Base-by-base conservation (phyloP, 2,113 vertebrate species). In the Pteruthius melanotis region DNA sequence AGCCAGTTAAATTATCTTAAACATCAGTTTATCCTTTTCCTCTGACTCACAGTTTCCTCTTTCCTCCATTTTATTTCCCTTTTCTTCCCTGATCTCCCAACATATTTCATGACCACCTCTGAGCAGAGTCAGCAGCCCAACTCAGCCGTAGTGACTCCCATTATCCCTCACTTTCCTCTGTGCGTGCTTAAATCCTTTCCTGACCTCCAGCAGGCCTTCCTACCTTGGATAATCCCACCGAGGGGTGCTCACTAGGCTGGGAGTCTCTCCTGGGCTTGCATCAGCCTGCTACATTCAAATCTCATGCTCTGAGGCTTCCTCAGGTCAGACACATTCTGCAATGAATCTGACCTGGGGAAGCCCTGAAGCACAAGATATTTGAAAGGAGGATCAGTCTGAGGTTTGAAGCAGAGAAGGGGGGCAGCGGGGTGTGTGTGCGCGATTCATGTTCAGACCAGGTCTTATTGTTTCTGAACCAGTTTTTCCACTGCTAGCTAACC, bases 331-430 rank as follows among this genome's bases (percentile, higher is more conserved):
- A 94, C 94, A 96, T 96, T 91, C 94, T 89, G 94, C 96, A 90
- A 87, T 96, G 97, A 95, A 97, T 97, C 91, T 97, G 96, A 97
- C 97, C 97, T 91, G 94, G 95, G 95, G 97, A 97, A 97, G 97
- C 97, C 97, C 97, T 93, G 97, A 89, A 97, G 96, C 97, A 65
- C 94, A 96, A 96, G 93, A 49, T 95, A 95, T 97, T 97, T 97
- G 96, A 97, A 95, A 96, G 95, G 90, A 97, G 93, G 96, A 97
- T 97, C 95, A 96, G 96, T 93, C 94, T 96, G 96, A 96, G 95
- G 88, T 88, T 96, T 96, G 96, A 93, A 96, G 94, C 30, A 0
- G 81, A 92, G 86, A 77, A 93, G 94, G 94, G 92, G 87, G 96
- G 89, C 1, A 11, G 77, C 6, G 27, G 83, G 85, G 54, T 2